A percentile compares a stretch with the other conserved stretches of the same genome.
Evolutionary conservation across 2,888 invertebrate genomes (phyloP).

Genomic region (Metallyticus violacea): DNA sequence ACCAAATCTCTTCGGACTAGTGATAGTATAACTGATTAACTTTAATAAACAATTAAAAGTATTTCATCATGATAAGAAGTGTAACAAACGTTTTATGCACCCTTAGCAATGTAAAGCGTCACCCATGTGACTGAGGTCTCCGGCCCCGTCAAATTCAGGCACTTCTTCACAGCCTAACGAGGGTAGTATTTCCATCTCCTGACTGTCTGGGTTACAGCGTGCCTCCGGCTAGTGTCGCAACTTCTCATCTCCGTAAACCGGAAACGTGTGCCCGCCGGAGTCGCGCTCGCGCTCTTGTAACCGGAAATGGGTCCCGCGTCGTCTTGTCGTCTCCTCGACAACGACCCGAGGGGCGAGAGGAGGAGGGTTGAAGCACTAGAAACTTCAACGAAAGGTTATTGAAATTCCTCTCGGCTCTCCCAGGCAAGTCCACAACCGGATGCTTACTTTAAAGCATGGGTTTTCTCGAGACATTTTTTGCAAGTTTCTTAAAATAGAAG

Average conservation of each 20-base stretch:
- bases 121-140: background rate
- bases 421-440: background rate
- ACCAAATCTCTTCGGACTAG: no score
- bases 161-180: background rate
- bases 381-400: slow-evolving; percentile 6
- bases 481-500: background rate
- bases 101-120: no score
- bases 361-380: background rate
- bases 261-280: background rate
- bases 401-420: slow-evolving; percentile 1
- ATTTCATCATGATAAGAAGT: no score
- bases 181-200: background rate
- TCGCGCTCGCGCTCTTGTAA: background rate
- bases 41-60: no score
- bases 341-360: background rate
- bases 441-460: background rate
- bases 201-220: background rate
- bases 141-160: background rate
- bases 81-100: no score
- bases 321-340: background rate
- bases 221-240: background rate
- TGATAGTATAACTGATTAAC: no score
- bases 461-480: background rate
- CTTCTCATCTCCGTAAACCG: slow-evolving; percentile 11
- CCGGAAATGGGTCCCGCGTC: slow-evolving; percentile 5